A percentile compares a stretch with the other conserved stretches of the same genome.
Evolutionary conservation across 2,797 vertebrate genomes (phyloP).

Genomic region (Florisuga fusca): DNA sequence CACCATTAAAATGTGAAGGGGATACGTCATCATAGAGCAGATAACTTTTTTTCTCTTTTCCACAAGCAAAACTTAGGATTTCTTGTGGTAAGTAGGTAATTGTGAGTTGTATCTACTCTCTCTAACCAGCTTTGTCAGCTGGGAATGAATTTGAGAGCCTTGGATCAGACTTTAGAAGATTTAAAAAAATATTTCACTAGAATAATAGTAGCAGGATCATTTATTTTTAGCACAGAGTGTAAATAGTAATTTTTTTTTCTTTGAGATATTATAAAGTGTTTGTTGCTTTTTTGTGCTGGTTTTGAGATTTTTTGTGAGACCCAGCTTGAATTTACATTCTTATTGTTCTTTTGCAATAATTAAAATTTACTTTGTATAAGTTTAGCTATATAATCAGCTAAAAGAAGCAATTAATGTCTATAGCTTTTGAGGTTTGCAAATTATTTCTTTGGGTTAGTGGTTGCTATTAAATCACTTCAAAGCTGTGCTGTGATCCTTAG

Average conservation of each 20-base stretch:
- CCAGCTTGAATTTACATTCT: not conserved
- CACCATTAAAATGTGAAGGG: not conserved
- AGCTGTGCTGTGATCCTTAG: not conserved
- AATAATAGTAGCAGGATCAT: not conserved
- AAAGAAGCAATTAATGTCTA: constrained; percentile 3
- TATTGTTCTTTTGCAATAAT: not conserved
- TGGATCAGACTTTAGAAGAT: not conserved
- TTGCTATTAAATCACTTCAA: constrained; percentile 7
- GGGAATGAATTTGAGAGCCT: not conserved
- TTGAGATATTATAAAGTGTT: not conserved
- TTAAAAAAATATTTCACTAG: not conserved
- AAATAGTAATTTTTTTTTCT: not conserved
- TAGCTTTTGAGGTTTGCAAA: not conserved
- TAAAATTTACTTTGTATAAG: constrained; percentile 29
- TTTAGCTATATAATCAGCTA: not conserved
- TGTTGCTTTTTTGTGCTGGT: not conserved
- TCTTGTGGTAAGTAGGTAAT: not conserved
- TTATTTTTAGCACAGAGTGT: constrained; percentile 30
- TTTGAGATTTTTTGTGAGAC: not conserved
- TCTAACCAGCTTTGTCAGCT: not conserved
- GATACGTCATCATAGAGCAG: not conserved
- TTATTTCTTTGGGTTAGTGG: not conserved
- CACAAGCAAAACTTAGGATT: not conserved
- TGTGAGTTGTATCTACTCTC: not conserved
- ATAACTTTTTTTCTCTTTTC: not conserved